Conservation (phyloP, 2,888 invertebrate species). For the Brenthis ino region DNA sequence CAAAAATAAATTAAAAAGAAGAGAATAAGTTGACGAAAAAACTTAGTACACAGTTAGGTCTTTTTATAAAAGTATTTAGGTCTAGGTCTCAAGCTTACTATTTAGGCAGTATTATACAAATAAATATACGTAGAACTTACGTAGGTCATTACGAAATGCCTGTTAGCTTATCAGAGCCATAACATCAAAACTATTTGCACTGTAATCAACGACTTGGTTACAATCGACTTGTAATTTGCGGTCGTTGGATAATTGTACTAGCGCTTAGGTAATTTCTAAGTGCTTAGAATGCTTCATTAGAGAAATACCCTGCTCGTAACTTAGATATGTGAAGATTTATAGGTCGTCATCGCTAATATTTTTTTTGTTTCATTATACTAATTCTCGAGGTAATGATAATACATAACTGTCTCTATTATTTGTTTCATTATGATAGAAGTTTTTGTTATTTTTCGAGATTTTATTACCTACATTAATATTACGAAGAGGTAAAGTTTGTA, state of each 20-base stretch:
- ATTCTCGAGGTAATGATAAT: not conserved
- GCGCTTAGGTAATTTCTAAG: constrained; percentile 40
- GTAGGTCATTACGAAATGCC: constrained; percentile 2
- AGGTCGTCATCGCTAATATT: not conserved
- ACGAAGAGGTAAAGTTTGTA: too few relatives aligned
- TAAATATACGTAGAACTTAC: not conserved
- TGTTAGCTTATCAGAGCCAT: constrained; percentile 5
- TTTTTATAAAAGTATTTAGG: not conserved
- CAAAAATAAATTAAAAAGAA: too few relatives aligned
- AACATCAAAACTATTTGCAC: constrained; percentile 18
- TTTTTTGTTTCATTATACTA: not conserved
- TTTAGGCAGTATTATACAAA: not conserved
- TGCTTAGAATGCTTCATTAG: constrained; percentile 34
- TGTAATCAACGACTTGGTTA: constrained; percentile 30
- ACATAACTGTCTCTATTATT: too few relatives aligned
- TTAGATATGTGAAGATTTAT: constrained; percentile 23
- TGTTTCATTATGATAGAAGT: too few relatives aligned
- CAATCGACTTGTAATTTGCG: constrained; percentile 44
- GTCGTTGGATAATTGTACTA: constrained; percentile 40
- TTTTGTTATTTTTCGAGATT: too few relatives aligned
- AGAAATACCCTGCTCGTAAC: constrained; percentile 15
- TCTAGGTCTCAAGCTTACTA: not conserved
- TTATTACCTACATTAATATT: too few relatives aligned
- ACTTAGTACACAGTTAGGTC: too few relatives aligned
- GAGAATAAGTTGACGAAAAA: too few relatives aligned